phyloP scores from a whole-genome alignment of 2,797 vertebrate species.

The Pangasius sanitwongsei region DNA sequence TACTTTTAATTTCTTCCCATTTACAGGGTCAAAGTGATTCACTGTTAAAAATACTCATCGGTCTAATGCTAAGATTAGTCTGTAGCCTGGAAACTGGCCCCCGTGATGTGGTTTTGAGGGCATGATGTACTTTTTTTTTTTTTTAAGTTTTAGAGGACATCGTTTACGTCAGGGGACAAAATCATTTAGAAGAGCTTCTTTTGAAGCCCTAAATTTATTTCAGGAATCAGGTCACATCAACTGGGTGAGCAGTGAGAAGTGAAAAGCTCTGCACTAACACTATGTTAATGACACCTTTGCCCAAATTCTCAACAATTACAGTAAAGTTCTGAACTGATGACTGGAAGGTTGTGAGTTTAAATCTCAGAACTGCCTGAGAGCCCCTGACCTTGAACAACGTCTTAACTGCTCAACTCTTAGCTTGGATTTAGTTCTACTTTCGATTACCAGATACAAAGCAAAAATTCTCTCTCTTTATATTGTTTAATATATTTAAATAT shows the following conservation, averaged over 20 bases:
- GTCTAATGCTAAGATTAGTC: slow-evolving; percentile 18
- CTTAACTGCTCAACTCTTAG: neutral
- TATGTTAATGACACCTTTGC: neutral
- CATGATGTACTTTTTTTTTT: slow-evolving; percentile 23
- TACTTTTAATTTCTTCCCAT: neutral
- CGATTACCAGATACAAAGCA: neutral
- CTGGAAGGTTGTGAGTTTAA: neutral
- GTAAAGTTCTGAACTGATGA: neutral
- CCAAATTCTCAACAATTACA: neutral
- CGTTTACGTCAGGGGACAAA: slow-evolving; percentile 13
- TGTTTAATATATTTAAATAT: neutral
- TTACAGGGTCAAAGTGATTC: neutral
- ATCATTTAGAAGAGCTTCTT: slow-evolving; percentile 27
- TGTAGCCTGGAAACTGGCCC: slow-evolving; percentile 22
- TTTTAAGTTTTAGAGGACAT: slow-evolving; percentile 44
- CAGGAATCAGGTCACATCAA: slow-evolving; percentile 34
- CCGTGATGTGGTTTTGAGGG: slow-evolving; percentile 20
- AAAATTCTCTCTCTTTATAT: neutral
- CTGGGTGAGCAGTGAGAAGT: slow-evolving; percentile 22
- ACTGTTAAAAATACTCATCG: neutral
- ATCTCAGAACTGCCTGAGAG: neutral
- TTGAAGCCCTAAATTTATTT: slow-evolving; percentile 35
- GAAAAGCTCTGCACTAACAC: neutral
- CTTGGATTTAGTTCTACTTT: neutral
- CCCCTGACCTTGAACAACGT: neutral